phyloP scores from a whole-genome alignment of 1,140 invertebrate genomes.

The Dermatophagoides farinae region DNA sequence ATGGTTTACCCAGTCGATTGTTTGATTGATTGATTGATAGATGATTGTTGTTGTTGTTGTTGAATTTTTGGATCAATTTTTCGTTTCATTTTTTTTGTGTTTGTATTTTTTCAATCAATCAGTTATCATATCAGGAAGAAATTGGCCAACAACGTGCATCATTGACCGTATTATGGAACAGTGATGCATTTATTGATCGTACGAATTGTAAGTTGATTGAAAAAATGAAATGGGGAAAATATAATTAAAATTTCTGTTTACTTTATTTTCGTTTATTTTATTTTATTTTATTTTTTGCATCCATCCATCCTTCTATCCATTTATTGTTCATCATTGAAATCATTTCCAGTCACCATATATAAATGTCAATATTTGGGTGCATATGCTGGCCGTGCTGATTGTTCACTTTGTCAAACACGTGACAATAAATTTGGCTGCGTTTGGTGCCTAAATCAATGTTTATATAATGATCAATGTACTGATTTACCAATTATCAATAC shows the following conservation, averaged over 20 bases:
- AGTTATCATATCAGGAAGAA: conserved; percentile 67
- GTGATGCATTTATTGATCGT: conserved; percentile 72
- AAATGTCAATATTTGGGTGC: conserved; percentile 83
- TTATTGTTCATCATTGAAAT: no score
- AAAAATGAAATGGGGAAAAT: background rate
- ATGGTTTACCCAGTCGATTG: no score
- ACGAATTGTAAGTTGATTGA: conserved; percentile 31
- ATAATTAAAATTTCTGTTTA: background rate
- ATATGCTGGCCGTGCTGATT: conserved; percentile 73
- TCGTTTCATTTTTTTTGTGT: background rate
- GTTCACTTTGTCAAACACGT: conserved; percentile 73
- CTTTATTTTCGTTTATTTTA: background rate
- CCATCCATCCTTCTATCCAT: background rate
- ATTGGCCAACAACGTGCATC: conserved; percentile 65
- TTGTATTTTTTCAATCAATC: background rate
- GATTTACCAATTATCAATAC: conserved; percentile 33
- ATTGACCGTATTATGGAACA: conserved; percentile 75
- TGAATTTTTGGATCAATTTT: background rate
- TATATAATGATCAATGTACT: conserved; percentile 55
- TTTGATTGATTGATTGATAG: conserved; percentile 3
- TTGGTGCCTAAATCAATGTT: conserved; percentile 73
- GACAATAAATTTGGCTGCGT: conserved; percentile 61
- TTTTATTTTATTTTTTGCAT: background rate
- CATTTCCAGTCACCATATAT: conserved; percentile 50
- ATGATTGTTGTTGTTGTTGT: background rate